Evolutionary conservation across 2,113 vertebrate species (phyloP), one percentile per base, ranked within the genome.

Genomic region (Catharus minimus): DNA sequence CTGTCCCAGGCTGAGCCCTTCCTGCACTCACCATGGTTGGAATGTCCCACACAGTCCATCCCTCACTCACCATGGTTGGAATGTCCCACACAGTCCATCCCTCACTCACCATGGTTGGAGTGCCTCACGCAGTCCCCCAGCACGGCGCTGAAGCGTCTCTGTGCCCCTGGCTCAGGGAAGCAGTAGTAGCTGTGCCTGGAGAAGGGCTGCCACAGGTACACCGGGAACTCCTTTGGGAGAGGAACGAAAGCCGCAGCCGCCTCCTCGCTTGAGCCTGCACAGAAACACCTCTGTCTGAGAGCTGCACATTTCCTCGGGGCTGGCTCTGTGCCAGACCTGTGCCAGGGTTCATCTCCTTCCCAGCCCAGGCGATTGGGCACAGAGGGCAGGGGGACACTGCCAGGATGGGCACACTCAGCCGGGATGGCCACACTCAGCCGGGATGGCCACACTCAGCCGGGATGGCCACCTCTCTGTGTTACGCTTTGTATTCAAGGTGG

Each of bases 131-230:
- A 99, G 97, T 99, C 98, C 0, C 94, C 97, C 86, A 99, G 95
- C 74, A 97, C 33, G 1, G 98, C 91, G 1, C 98, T 96, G 96
- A 99, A 98, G 60, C 38, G 72, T 3, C 65, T 94, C 82, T 98
- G 98, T 15, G 96, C 89, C 1, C 36, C 79, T 5, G 98, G 94
- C 68, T 98, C 95, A 0, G 41, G 75, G 97, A 98, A 99, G 96
- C 99, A 99, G 94, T 98, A 99, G 97, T 97, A 99, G 87, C 92
- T 97, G 55, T 99, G 98, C 33, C 95, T 97, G 86, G 97, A 72
- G 84, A 98, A 99, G 2, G 99, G 98, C 66, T 98, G 98, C 95
- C 98, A 98, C 86, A 99, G 97, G 97, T 98, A 99, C 20, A 99
- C 98, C 0, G 98, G 98, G 91, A 98, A 99, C 38, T 98, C 97